These are phyloP conservation scores for Charanyca ferruginea DNA, from an alignment of 2,888 invertebrate genomes.

Conservation along the genomic window DNA sequence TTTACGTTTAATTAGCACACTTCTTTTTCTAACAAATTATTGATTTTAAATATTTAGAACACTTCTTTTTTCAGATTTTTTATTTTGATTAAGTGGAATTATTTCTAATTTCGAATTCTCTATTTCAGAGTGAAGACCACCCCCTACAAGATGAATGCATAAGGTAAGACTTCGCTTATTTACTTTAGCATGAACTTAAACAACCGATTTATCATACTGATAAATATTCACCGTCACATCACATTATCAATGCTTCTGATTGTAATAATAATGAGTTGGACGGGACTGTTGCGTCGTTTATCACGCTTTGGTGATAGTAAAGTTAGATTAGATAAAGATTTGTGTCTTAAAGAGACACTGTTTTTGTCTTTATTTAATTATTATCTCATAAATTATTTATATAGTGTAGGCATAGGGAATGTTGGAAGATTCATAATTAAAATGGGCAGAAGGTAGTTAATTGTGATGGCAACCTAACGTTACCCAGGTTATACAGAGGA, in stretches of 20 bases:
- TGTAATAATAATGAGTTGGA: constrained; percentile 35
- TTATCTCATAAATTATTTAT: constrained; percentile 4
- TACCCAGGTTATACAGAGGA: too few species aligned
- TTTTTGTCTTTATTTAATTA: constrained; percentile 16
- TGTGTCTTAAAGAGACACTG: constrained; percentile 9
- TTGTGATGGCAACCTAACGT: too few species aligned
- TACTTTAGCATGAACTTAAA: neutral
- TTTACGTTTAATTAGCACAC: too few species aligned
- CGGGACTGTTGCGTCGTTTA: constrained; percentile 37
- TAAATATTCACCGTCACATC: constrained; percentile 16
- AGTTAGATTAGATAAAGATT: constrained; percentile 31
- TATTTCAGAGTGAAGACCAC: constrained; percentile 53
- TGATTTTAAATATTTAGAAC: too few species aligned
- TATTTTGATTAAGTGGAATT: neutral
- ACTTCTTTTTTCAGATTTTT: too few species aligned
- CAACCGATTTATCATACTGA: constrained; percentile 20
- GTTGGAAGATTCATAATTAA: too few species aligned
- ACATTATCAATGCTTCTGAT: constrained; percentile 29
- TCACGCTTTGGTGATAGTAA: constrained; percentile 48
- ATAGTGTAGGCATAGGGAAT: neutral
- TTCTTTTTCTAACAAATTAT: too few species aligned
- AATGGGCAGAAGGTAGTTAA: neutral
- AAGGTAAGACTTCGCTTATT: constrained; percentile 65
- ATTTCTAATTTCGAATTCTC: constrained; percentile 12
- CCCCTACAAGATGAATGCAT: constrained; percentile 68